Evolutionary conservation across 2,113 vertebrate species (phyloP).

Genomic region (Otolemur garnettii): DNA sequence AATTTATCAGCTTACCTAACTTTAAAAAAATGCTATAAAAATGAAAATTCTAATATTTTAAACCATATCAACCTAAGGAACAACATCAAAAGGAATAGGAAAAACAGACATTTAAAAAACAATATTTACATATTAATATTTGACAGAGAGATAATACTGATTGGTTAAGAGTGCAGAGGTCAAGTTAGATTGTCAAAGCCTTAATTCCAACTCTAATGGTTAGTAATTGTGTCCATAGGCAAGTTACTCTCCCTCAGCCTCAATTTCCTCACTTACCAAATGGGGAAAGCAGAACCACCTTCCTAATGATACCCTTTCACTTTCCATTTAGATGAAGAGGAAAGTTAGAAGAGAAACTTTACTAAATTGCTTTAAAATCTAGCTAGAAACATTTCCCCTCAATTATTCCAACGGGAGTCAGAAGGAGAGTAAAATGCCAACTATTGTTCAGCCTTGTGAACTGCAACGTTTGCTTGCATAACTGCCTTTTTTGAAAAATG

Average conservation of each 20-base stretch:
- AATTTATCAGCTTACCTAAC: not conserved
- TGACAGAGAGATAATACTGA: not conserved
- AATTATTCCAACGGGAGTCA: not conserved
- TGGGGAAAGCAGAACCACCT: not conserved
- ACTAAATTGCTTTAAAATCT: conserved; percentile 42
- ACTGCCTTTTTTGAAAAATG: not conserved
- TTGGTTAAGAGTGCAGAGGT: not conserved
- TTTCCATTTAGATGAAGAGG: not conserved
- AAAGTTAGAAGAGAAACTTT: not conserved
- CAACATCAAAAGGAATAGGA: conserved; percentile 22
- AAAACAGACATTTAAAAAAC: not conserved
- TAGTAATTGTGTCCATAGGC: not conserved
- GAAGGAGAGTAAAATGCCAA: conserved; percentile 44
- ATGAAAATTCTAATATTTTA: conserved; percentile 7
- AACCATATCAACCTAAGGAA: not conserved
- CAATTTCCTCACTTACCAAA: conserved; percentile 4
- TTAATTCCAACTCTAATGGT: not conserved
- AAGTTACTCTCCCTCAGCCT: not conserved
- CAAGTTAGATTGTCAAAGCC: not conserved
- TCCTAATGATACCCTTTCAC: not conserved
- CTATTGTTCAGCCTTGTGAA: conserved; percentile 48
- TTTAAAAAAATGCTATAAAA: conserved; percentile 25
- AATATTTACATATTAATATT: not conserved
- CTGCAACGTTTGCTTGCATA: not conserved
- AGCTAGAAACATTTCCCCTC: not conserved